Evolutionary conservation across 1,140 invertebrate genomes (phyloP), one percentile per base, ranked within the genome.

Genomic region (Bombus soroeensis): DNA sequence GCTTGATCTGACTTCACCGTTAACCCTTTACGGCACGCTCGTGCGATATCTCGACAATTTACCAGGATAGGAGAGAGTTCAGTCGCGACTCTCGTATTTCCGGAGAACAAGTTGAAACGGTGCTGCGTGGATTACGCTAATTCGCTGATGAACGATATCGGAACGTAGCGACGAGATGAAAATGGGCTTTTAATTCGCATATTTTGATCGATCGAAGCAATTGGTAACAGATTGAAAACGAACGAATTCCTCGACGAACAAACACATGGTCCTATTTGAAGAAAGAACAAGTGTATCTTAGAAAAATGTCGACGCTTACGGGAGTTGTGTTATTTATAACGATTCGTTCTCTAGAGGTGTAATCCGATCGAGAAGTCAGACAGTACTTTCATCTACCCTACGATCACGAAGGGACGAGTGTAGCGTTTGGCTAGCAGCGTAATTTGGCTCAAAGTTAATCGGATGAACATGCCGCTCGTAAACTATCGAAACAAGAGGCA

Each of bases 381-480:
- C 32, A 64, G 28, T 37, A 41, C 37, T 64, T 77, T n/a, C 57
- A 34, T 37, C 57, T 57, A 59, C 25, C 13, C 2, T 1, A 15
- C 64, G 12, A 66, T 62, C 53, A 41, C 57, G 37, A 8, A 41
- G 75, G 75, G 18, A 64, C 59, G 64, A 43, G 75, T 12, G 75
- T 78, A 41, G 15, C 25, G 57, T 34, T 43, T 83, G 53, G 72
- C 66, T 32, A 53, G 76, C 10, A 70, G 85, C n/a, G 80, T 83
- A 88, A 82, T 88, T 90, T 80, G 83, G 81, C 77, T 83, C 79
- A 66, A 83, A 89, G 74, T 88, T 87, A 72, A 90, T 89, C 88
- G 87, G 88, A 89, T 89, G 86, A 90, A 91, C 89, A 86, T 75
- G 89, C 70, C 88, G 90, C 93, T 93, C 93, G 89, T 93, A 93